These are phyloP conservation scores for Acronicta leporina DNA, from an alignment of 2,888 invertebrate species.

Conservation along the genomic window DNA sequence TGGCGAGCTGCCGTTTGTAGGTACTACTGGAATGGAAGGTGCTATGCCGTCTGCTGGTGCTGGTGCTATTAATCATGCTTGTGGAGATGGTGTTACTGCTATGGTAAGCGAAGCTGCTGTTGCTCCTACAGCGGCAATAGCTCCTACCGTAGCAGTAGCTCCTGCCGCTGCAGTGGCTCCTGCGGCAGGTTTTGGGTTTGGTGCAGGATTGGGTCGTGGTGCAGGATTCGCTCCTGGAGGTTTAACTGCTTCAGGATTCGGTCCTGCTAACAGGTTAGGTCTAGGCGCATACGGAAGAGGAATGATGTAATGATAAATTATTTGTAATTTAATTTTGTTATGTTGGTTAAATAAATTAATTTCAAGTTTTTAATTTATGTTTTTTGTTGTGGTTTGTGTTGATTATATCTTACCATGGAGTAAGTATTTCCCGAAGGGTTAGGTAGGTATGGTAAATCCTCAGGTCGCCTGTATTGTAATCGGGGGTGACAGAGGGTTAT, in stretches of 20 bases:
- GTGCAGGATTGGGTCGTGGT: not conserved
- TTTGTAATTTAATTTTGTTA: constrained; percentile 1
- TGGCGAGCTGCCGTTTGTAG: constrained; percentile 72
- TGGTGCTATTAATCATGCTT: constrained; percentile 67
- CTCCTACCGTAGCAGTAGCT: constrained; percentile 27
- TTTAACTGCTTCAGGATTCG: not conserved
- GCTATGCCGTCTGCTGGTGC: constrained; percentile 65
- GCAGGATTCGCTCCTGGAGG: not conserved
- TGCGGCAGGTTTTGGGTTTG: not conserved
- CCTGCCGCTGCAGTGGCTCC: constrained; percentile 8
- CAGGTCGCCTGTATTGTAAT: no score
- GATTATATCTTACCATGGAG: no score
- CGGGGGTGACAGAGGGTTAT: no score
- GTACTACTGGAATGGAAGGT: constrained; percentile 68
- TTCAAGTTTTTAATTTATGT: not conserved
- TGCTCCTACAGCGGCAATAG: constrained; percentile 28
- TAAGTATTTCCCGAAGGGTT: no score
- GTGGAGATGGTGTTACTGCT: constrained; percentile 63
- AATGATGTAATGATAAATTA: not conserved
- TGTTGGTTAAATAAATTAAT: not conserved
- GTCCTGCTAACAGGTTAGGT: not conserved
- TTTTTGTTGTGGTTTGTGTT: no score
- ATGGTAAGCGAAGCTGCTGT: constrained; percentile 53
- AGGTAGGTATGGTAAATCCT: no score
- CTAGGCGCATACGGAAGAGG: not conserved